Percentiles rank a stretch among this genome's conserved stretches.
These are phyloP conservation scores for Bergia sp. DNA, from an alignment of 92 coral and sea anemone genomes.

Conservation along the genomic window DNA sequence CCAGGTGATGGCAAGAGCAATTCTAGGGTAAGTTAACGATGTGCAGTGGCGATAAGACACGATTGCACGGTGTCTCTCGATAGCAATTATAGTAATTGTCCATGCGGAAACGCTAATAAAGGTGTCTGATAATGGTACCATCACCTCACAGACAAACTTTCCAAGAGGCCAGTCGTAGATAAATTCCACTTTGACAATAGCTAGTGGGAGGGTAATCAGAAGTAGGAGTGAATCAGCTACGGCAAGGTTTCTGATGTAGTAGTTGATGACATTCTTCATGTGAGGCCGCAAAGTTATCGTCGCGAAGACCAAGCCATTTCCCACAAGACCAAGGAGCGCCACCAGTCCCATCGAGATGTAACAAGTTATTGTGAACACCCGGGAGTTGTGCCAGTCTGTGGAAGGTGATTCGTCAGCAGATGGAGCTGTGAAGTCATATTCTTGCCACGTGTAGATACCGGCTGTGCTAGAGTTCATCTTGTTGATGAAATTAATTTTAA, in stretches of 20 bases:
- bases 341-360: background rate
- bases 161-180: background rate
- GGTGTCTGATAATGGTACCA: background rate
- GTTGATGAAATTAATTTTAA: no score
- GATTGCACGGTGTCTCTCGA: background rate
- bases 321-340: background rate
- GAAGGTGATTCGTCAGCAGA: background rate
- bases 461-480: background rate
- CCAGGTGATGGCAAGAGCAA: background rate
- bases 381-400: background rate
- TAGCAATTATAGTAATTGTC: background rate
- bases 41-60: background rate
- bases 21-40: background rate
- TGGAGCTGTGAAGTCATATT: background rate
- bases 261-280: background rate
- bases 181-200: background rate
- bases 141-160: background rate
- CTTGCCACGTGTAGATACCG: background rate
- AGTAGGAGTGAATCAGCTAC: background rate
- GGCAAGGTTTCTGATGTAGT: slow-evolving; percentile 17
- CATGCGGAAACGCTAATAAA: slow-evolving; percentile 4
- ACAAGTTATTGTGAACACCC: background rate
- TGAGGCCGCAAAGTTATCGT: slow-evolving; percentile 1
- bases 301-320: slow-evolving; percentile 3
- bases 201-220: background rate